Percentiles rank a stretch among this genome's conserved stretches.
phyloP scores from a whole-genome alignment of 2,113 vertebrate species.

The Cyphomyrus plagiostoma region DNA sequence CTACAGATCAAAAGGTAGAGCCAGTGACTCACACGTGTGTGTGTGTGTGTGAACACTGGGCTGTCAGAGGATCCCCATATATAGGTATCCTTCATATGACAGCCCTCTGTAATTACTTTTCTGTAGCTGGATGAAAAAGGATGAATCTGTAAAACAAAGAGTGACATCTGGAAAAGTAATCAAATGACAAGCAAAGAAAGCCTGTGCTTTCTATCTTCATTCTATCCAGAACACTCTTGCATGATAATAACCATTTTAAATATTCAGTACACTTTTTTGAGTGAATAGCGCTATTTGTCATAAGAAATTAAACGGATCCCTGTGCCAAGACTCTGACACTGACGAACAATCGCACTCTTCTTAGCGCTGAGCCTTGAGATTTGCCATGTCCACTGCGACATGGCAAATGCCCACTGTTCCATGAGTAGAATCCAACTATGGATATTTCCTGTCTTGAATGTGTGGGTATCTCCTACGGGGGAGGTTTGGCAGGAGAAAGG shows the following conservation, averaged over 20 bases:
- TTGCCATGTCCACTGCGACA: background rate
- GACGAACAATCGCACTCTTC: background rate
- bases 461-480: background rate
- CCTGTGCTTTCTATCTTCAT: background rate
- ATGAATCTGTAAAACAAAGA: background rate
- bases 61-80: background rate
- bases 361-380: background rate
- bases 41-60: too few species aligned
- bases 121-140: background rate
- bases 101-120: background rate
- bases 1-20: slow-evolving; percentile 14
- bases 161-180: background rate
- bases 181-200: background rate
- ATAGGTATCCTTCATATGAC: background rate
- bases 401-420: too few species aligned
- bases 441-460: background rate
- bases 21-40: background rate
- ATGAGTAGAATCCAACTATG: background rate
- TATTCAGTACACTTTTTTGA: background rate
- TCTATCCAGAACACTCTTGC: background rate
- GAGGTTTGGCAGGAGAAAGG: background rate
- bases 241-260: background rate
- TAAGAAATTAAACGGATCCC: background rate
- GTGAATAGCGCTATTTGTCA: background rate
- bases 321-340: background rate